Evolutionary conservation across 2,797 vertebrate genomes (phyloP).

Genomic region (Sebastes alutus): DNA sequence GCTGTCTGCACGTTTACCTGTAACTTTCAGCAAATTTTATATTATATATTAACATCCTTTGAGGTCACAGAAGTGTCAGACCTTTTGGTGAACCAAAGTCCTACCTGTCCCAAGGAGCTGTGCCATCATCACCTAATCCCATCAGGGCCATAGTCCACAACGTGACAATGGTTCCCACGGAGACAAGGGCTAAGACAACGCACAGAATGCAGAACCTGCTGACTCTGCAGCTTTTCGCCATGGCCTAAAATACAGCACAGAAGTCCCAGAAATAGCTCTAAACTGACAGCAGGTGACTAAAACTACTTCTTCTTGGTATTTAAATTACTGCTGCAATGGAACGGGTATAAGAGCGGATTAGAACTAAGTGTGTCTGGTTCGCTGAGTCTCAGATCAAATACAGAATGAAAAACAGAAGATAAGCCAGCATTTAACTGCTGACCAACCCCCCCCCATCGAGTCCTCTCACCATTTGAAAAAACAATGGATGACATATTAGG

Average conservation of each 20-base stretch:
- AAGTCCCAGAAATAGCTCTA: neutral
- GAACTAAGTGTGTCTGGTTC: neutral
- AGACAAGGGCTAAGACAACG: slow-evolving; percentile 50
- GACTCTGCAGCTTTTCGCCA: slow-evolving; percentile 57
- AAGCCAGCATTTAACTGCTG: neutral
- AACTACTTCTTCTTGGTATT: neutral
- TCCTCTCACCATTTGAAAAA: slow-evolving; percentile 5
- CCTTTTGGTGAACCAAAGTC: neutral
- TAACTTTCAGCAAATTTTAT: neutral
- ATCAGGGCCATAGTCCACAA: slow-evolving; percentile 83
- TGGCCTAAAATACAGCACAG: slow-evolving; percentile 5
- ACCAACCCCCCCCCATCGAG: neutral
- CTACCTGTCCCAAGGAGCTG: slow-evolving; percentile 80
- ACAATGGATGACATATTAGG: slow-evolving; percentile 36
- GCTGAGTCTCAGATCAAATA: neutral
- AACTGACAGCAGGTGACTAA: neutral
- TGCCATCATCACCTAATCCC: neutral
- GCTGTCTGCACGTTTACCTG: neutral
- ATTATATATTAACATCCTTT: neutral
- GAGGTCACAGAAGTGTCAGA: neutral
- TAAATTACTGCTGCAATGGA: neutral
- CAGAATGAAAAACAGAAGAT: slow-evolving; percentile 7
- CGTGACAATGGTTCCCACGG: slow-evolving; percentile 84
- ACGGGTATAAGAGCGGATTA: neutral
- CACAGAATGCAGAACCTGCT: slow-evolving; percentile 55